Evolutionary conservation across 2,888 invertebrate species (phyloP), one percentile per base, ranked within the genome.

Genomic region (Drosophila stalkeri): DNA sequence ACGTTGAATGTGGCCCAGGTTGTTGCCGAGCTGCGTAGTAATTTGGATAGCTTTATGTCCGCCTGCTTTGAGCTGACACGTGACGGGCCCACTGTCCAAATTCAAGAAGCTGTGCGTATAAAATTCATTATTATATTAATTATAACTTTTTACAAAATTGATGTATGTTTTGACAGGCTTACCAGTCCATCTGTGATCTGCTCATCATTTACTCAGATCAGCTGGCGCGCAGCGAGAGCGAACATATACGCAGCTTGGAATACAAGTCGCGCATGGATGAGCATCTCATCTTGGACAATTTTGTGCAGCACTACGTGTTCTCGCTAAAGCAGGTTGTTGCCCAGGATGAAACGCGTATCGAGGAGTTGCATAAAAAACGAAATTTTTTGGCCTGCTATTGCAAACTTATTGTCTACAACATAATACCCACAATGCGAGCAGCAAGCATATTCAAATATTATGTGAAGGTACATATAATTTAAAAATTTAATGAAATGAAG

Each of bases 381-480:
- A 99, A 98, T 93, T 98, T 99, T 93, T 94, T 99, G 75, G 99
- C 99, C 1, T 97, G 98, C 23, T 99, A 98, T 93, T 99, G 99
- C 94, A 99, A 99, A 94, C 94, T 99, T 56, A 97, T 99, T 86
- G 98, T 99, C 61, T 99, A 99, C 94, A 99, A 99, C 93, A 97
- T 99, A 82, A 95, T 99, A 93, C 98, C 98, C 35, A 97, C 99
- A 2, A 96, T 97, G 91, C 95, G 97, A 84, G 98, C 98, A 16
- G 97, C 98, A 0, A 97, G 98, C 92, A 97, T 99, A 67, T 99
- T 99, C 93, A 98, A 98, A 92, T 98, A 99, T 93, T 99, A 99
- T 93, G 98, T 99, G 71, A 98, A 98, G 94, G 97, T 97, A 92
- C 76, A 12, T 11, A 12, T 2, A 33, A 18, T 20, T 11, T 18